phyloP scores from a whole-genome alignment of 2,113 vertebrate genomes.

The Strix aluco region DNA sequence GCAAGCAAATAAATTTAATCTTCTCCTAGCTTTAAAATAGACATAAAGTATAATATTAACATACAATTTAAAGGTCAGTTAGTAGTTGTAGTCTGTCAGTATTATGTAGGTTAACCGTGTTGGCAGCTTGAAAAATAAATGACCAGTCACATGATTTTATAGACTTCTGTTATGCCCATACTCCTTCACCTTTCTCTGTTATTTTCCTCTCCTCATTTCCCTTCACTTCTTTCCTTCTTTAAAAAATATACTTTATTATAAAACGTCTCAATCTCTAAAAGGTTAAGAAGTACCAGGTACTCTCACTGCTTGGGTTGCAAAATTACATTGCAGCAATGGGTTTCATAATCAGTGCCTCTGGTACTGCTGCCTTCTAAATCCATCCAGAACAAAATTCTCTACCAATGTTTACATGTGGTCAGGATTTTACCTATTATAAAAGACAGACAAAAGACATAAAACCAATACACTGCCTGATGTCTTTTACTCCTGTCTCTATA shows the following conservation, averaged over 20 bases:
- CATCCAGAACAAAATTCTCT: neutral
- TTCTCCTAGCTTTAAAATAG: constrained; percentile 3
- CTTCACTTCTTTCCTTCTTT: neutral
- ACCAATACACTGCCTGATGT: neutral
- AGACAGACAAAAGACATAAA: neutral
- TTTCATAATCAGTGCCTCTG: neutral
- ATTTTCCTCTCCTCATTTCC: neutral
- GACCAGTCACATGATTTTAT: neutral
- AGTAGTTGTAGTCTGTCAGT: neutral
- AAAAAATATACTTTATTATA: neutral
- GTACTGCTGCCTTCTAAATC: neutral
- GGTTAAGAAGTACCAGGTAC: neutral
- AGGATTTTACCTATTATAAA: neutral
- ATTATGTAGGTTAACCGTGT: neutral
- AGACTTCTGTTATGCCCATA: neutral
- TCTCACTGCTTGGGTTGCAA: neutral
- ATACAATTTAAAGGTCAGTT: neutral
- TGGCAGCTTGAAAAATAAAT: neutral
- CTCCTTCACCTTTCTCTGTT: neutral
- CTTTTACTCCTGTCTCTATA: neutral
- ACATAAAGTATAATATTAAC: neutral
- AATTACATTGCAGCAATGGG: neutral
- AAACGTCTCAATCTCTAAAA: neutral
- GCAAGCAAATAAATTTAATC: constrained; percentile 14
- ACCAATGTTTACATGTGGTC: neutral